Conservation (phyloP, 2,888 invertebrate species). For the Venusia cambrica region DNA sequence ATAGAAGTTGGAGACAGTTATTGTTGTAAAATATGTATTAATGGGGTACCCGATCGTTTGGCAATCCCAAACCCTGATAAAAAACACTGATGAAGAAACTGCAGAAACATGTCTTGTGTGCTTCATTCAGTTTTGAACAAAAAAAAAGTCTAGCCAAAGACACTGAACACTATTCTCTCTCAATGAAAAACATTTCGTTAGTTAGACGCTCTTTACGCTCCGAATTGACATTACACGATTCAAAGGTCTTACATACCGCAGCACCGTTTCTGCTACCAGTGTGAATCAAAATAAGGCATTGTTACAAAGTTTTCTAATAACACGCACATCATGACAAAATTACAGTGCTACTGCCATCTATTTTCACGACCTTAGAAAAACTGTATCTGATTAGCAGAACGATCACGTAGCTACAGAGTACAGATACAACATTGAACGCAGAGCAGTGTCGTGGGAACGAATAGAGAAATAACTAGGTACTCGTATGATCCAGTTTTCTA, state of each 20-base stretch:
- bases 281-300: conserved; percentile 23
- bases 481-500: conserved; percentile 73
- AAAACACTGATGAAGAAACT: too few species aligned
- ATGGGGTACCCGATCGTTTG: too few species aligned
- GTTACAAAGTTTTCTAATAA: conserved; percentile 25
- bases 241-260: conserved; percentile 14
- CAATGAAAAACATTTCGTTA: too few species aligned
- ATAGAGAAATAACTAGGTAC: conserved; percentile 55
- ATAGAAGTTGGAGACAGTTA: too few species aligned
- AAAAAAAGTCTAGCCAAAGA: too few species aligned
- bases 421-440: conserved; percentile 56
- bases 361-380: conserved; percentile 57
- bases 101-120: too few species aligned
- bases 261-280: conserved; percentile 16
- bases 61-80: too few species aligned
- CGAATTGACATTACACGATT: too few species aligned
- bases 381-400: conserved; percentile 59
- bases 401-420: conserved; percentile 61
- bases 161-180: too few species aligned
- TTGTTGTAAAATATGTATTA: too few species aligned
- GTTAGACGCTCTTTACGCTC: too few species aligned
- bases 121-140: too few species aligned
- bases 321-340: conserved; percentile 21
- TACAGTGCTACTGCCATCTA: conserved; percentile 25
- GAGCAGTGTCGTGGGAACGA: conserved; percentile 71